These are phyloP conservation scores for Florisuga fusca DNA, from an alignment of 2,797 vertebrate genomes.

Conservation along the genomic window DNA sequence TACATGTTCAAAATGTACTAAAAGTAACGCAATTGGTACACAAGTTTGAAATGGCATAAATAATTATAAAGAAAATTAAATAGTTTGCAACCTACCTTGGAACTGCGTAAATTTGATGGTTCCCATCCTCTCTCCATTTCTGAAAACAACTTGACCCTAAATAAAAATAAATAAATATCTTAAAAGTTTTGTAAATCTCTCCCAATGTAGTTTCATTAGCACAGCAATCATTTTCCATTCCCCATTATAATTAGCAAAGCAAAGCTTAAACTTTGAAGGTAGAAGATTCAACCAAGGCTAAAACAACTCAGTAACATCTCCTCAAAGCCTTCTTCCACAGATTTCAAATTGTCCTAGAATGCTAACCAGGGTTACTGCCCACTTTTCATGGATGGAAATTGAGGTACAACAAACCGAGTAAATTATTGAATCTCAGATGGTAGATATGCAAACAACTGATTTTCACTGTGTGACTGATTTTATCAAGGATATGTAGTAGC, in stretches of 20 bases:
- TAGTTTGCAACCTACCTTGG: constrained; percentile 88
- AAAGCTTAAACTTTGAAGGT: not conserved
- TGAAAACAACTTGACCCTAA: constrained; percentile 99
- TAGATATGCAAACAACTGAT: not conserved
- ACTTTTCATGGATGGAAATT: not conserved
- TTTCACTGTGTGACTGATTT: not conserved
- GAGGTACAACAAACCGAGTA: not conserved
- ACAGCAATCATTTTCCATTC: not conserved
- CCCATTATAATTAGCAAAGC: not conserved
- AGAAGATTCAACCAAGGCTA: not conserved
- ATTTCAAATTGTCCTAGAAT: not conserved
- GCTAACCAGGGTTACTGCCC: not conserved
- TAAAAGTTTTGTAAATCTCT: constrained; percentile 20
- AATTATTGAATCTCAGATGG: not conserved
- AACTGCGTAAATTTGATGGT: constrained; percentile 99
- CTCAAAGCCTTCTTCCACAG: not conserved
- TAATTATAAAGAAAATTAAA: constrained; percentile 34
- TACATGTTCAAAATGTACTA: not conserved
- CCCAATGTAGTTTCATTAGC: not conserved
- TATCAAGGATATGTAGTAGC: not conserved
- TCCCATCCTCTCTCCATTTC: constrained; percentile 98
- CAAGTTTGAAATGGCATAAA: not conserved
- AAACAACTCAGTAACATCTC: not conserved
- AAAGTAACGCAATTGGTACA: not conserved
- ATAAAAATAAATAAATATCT: constrained; percentile 73